A percentile compares a stretch with the other conserved stretches of the same genome.
Evolutionary conservation across 2,113 vertebrate species (phyloP).

Genomic region (Rousettus leschenaultii): DNA sequence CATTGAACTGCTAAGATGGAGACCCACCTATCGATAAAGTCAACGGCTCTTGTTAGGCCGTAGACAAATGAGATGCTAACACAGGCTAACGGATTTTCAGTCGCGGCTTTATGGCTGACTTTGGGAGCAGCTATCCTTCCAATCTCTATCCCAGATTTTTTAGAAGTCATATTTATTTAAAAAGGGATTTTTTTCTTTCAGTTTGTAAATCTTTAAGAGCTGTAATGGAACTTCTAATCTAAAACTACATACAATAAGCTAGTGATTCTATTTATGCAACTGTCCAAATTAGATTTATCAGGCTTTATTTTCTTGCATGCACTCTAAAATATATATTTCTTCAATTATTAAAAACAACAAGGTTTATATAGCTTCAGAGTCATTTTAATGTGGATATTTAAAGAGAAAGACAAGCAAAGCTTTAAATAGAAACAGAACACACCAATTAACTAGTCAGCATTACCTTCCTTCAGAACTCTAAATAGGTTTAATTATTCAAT

Average conservation of each 20-base stretch:
- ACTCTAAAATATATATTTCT: background rate
- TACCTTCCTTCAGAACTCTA: slow-evolving; percentile 25
- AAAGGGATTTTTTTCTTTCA: background rate
- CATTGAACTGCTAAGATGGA: background rate
- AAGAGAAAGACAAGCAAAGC: background rate
- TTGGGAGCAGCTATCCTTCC: background rate
- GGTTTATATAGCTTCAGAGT: background rate
- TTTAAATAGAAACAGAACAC: slow-evolving; percentile 45
- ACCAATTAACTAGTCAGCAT: slow-evolving; percentile 39
- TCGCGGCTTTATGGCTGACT: background rate
- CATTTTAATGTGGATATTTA: background rate
- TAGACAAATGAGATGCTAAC: background rate
- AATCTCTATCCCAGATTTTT: background rate
- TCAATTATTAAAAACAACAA: background rate
- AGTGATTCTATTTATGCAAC: background rate
- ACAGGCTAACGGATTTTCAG: background rate
- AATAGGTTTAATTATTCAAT: slow-evolving; percentile 59
- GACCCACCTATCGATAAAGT: background rate
- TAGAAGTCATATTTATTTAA: background rate
- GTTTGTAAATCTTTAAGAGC: background rate
- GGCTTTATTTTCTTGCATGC: background rate
- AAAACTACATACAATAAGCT: background rate
- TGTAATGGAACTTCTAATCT: background rate
- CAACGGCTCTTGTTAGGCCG: background rate
- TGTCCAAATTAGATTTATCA: background rate